These are phyloP conservation scores for Bungarus multicinctus DNA, from an alignment of 2,113 vertebrate species.

Conservation along the genomic window DNA sequence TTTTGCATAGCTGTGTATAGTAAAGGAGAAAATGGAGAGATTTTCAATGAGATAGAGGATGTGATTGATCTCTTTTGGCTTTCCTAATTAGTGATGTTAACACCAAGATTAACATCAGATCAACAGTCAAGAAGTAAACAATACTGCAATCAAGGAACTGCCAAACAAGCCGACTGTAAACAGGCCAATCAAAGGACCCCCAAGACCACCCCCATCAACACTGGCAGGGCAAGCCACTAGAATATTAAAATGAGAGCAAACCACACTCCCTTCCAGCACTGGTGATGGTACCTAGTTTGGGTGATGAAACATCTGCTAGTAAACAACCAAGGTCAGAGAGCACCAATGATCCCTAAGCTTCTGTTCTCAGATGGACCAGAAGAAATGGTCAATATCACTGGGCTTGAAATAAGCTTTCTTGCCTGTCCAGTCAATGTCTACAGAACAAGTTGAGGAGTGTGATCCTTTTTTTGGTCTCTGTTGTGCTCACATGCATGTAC, in stretches of 20 bases:
- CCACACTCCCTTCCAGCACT: not conserved
- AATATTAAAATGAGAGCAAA: not conserved
- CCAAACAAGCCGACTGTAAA: not conserved
- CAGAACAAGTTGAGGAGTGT: not conserved
- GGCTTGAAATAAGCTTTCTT: not conserved
- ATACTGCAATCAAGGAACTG: not conserved
- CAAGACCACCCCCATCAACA: not conserved
- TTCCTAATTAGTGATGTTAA: not conserved
- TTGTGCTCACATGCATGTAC: not conserved
- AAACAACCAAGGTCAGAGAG: not conserved
- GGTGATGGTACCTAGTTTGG: not conserved
- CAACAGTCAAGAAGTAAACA: not conserved
- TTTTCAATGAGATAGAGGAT: not conserved
- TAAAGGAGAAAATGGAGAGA: not conserved
- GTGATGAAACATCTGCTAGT: not conserved
- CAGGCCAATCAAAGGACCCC: not conserved
- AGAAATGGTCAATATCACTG: not conserved
- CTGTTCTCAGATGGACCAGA: not conserved
- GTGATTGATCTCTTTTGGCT: not conserved
- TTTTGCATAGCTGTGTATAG: not conserved
- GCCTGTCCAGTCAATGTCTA: too few relatives aligned
- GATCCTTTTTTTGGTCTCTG: not conserved
- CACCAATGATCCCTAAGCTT: not conserved
- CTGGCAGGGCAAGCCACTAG: not conserved
- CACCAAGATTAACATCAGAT: not conserved